These are phyloP conservation scores for Latrodectus geometricus DNA, from an alignment of 1,140 invertebrate genomes.

Conservation along the genomic window DNA sequence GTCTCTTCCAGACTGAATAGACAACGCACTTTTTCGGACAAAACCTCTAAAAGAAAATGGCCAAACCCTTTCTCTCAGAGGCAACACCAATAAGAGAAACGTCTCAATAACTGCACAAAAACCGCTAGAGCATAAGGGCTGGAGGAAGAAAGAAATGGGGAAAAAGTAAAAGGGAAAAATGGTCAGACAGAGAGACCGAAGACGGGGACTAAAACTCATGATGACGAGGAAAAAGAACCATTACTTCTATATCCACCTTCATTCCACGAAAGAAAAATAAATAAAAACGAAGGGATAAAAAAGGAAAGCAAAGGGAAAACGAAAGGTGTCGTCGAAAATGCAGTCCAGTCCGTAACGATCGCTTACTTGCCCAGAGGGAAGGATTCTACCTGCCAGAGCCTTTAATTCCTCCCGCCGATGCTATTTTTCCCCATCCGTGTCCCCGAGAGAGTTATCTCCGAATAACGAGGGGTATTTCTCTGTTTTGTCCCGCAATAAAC, in stretches of 20 bases:
- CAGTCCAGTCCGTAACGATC: constrained; percentile 58
- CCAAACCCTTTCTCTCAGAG: not conserved
- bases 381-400: constrained; percentile 59
- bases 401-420: constrained; percentile 42
- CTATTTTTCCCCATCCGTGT: constrained; percentile 34
- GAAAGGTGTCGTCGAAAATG: constrained; percentile 56
- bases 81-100: constrained; percentile 10
- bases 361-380: constrained; percentile 49
- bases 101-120: constrained; percentile 8
- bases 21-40: not conserved
- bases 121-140: not conserved
- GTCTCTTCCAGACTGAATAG: not conserved
- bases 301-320: not conserved
- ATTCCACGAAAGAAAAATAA: constrained; percentile 1
- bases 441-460: constrained; percentile 54
- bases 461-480: constrained; percentile 59
- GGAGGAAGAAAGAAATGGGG: not conserved
- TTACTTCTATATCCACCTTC: constrained; percentile 58
- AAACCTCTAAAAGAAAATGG: constrained; percentile 3
- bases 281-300: not conserved
- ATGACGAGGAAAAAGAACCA: constrained; percentile 58
- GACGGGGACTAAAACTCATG: constrained; percentile 56
- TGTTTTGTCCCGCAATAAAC: constrained; percentile 57
- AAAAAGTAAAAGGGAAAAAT: constrained; percentile 22
- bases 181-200: constrained; percentile 43